A percentile compares a stretch with the other conserved stretches of the same genome.
These are phyloP conservation scores for Adrianichthys oophorus DNA, from an alignment of 2,797 vertebrate genomes.

Conservation along the genomic window DNA sequence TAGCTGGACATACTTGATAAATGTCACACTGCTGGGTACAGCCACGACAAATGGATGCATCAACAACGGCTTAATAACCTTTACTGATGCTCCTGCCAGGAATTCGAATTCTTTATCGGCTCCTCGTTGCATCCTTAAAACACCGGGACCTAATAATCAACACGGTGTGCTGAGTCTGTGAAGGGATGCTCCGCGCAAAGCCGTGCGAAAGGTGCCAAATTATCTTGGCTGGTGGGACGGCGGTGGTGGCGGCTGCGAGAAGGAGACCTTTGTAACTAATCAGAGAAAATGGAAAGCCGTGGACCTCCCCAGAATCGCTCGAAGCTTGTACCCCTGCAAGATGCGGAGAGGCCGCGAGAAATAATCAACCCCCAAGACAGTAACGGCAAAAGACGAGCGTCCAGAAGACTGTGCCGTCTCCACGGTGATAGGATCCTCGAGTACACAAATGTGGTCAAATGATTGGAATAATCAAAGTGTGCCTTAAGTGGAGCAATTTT, in stretches of 20 bases:
- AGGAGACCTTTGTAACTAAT: slow-evolving; percentile 72
- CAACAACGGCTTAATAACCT: slow-evolving; percentile 83
- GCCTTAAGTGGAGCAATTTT: slow-evolving; percentile 50
- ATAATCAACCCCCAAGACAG: slow-evolving; percentile 64
- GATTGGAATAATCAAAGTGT: slow-evolving; percentile 27
- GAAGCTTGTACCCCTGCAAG: slow-evolving; percentile 42
- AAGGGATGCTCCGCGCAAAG: background rate
- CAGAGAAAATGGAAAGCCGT: slow-evolving; percentile 62
- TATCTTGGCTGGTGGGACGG: slow-evolving; percentile 60
- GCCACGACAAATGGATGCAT: slow-evolving; percentile 80
- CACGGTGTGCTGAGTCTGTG: slow-evolving; percentile 33
- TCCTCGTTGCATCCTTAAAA: slow-evolving; percentile 68
- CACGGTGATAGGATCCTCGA: slow-evolving; percentile 42
- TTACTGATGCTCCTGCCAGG: slow-evolving; percentile 80
- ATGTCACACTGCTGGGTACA: slow-evolving; percentile 81
- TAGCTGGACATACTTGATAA: slow-evolving; percentile 85
- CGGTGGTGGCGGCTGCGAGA: slow-evolving; percentile 37
- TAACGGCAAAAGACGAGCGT: slow-evolving; percentile 33
- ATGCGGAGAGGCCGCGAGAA: slow-evolving; percentile 50
- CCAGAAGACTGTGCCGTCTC: slow-evolving; percentile 49
- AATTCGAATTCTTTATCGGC: slow-evolving; percentile 77
- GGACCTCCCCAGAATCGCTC: slow-evolving; percentile 53
- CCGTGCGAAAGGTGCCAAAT: slow-evolving; percentile 46
- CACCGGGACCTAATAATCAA: slow-evolving; percentile 64
- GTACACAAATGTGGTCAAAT: slow-evolving; percentile 39